Conservation (phyloP, 2,888 invertebrate genomes). For the Limenitis camilla region DNA sequence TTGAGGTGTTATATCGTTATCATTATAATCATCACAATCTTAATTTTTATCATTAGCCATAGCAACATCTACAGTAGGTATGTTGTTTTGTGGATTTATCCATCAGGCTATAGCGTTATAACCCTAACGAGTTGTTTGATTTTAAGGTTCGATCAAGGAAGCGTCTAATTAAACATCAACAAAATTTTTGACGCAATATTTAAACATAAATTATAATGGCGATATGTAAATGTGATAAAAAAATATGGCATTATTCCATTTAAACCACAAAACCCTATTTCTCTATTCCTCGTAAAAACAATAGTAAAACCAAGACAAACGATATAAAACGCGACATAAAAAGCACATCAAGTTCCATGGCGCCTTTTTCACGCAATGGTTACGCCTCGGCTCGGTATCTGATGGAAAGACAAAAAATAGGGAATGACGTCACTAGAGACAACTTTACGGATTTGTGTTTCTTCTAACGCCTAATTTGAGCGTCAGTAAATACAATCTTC, state of each 20-base stretch:
- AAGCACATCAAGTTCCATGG: constrained; percentile 16
- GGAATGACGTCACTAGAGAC: constrained; percentile 3
- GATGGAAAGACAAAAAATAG: constrained; percentile 6
- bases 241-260: neutral
- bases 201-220: no score
- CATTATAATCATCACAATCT: no score
- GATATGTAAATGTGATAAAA: neutral
- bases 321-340: constrained; percentile 13
- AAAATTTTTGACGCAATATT: no score
- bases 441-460: constrained; percentile 42
- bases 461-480: constrained; percentile 43
- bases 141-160: no score
- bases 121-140: no score
- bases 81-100: no score
- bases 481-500: no score
- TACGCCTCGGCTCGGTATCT: constrained; percentile 10
- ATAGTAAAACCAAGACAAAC: constrained; percentile 12
- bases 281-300: constrained; percentile 1
- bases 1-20: no score
- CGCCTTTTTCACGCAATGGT: constrained; percentile 13
- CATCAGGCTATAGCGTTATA: no score
- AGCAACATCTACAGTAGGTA: no score
- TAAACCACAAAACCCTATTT: neutral
- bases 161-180: no score
- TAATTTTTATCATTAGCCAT: no score